A percentile compares a stretch with the other conserved stretches of the same genome.
phyloP scores from a whole-genome alignment of 2,797 vertebrate species.

The Coilia nasus region DNA sequence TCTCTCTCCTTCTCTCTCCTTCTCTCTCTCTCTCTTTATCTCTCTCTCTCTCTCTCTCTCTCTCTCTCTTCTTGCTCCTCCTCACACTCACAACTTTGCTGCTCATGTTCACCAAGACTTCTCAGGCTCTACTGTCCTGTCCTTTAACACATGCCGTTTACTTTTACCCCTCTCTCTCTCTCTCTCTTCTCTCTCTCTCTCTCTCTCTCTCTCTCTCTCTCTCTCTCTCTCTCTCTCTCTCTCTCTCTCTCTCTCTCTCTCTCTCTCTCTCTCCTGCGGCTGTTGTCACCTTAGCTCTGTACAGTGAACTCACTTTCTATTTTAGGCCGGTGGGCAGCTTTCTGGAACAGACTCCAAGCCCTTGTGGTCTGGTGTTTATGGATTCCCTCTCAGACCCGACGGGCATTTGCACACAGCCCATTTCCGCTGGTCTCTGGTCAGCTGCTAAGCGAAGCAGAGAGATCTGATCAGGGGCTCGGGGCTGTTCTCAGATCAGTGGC shows the following conservation, averaged over 20 bases:
- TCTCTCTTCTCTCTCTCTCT: conserved; percentile 31
- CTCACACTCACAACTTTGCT: neutral
- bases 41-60: neutral
- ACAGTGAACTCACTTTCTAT: conserved; percentile 71
- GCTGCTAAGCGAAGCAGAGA: neutral
- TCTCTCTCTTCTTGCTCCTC: neutral
- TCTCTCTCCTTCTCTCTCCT: neutral
- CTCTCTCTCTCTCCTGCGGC: conserved; percentile 51
- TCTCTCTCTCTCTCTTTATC: conserved; percentile 18
- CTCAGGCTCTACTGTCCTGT: neutral
- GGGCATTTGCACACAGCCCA: neutral
- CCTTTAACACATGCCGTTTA: neutral
- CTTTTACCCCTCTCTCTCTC: neutral
- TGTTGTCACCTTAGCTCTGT: conserved; percentile 74
- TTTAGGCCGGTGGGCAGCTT: conserved; percentile 67
- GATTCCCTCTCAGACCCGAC: conserved; percentile 3
- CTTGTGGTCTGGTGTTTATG: conserved; percentile 40
- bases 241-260: conserved; percentile 15
- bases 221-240: conserved; percentile 9
- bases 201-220: conserved; percentile 46
- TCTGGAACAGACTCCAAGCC: conserved; percentile 46
- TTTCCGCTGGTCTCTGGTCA: neutral
- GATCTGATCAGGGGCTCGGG: neutral
- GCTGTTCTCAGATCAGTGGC: conserved; percentile 10
- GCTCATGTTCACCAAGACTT: neutral